Percentiles rank a stretch among this genome's conserved stretches.
phyloP scores from a whole-genome alignment of 2,888 invertebrate genomes.

The Melinaea menophilus region DNA sequence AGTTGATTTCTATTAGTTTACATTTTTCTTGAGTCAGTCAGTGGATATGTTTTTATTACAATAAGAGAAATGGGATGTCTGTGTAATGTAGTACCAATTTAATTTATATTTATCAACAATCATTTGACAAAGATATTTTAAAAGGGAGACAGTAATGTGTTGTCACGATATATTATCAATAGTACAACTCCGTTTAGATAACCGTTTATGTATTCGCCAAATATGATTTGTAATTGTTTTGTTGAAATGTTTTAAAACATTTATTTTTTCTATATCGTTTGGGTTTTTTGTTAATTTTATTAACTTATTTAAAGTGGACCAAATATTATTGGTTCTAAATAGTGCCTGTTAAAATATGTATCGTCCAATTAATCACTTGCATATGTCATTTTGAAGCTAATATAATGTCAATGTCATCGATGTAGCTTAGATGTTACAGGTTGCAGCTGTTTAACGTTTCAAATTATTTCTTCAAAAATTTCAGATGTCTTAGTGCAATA shows the following conservation, averaged over 20 bases:
- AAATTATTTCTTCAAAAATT: constrained; percentile 14
- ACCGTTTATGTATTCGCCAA: constrained; percentile 4
- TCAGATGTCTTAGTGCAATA: constrained; percentile 23
- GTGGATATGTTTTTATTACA: constrained; percentile 4
- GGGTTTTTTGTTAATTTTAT: constrained; percentile 58
- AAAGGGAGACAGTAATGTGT: constrained; percentile 4
- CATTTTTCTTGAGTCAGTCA: not conserved
- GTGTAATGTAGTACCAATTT: constrained; percentile 4
- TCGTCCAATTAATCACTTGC: constrained; percentile 17
- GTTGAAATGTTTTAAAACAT: constrained; percentile 40
- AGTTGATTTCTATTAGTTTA: constrained; percentile 4
- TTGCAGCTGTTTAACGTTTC: constrained; percentile 9
- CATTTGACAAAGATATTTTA: constrained; percentile 6
- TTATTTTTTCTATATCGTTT: constrained; percentile 57
- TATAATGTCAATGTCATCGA: constrained; percentile 33
- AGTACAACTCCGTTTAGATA: constrained; percentile 4
- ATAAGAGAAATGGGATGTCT: constrained; percentile 3
- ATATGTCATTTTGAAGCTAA: constrained; percentile 26
- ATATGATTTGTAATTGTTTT: constrained; percentile 17
- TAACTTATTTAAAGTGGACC: constrained; percentile 61
- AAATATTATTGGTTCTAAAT: constrained; percentile 63
- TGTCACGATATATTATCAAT: constrained; percentile 2
- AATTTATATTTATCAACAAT: constrained; percentile 4
- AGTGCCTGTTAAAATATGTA: constrained; percentile 31
- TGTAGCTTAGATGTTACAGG: constrained; percentile 17